Percentiles rank a stretch among this genome's conserved stretches.
These are phyloP conservation scores for Pelagia noctiluca DNA, from an alignment of 30 jellyfish, hydroid and myxozoan genomes.

Conservation along the genomic window DNA sequence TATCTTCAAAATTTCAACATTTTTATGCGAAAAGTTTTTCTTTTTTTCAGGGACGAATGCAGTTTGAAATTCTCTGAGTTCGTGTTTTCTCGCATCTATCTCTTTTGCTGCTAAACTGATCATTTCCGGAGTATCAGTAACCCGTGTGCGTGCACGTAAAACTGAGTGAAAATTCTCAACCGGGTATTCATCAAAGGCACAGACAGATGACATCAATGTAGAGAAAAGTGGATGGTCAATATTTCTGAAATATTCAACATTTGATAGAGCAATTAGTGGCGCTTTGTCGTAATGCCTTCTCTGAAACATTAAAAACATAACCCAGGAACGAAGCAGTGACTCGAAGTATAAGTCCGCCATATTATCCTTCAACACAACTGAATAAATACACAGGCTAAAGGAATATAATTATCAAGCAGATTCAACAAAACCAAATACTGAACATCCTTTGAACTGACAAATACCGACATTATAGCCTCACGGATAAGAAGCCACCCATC, in stretches of 20 bases:
- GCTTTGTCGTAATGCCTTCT: no score
- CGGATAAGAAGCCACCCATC: no score
- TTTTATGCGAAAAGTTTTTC: not conserved
- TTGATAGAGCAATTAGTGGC: not conserved
- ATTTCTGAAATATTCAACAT: no score
- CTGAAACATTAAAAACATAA: not conserved
- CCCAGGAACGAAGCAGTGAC: no score
- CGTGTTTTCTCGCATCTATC: not conserved
- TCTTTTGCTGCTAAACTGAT: not conserved
- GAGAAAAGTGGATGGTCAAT: not conserved
- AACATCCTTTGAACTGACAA: no score
- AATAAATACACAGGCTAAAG: conserved; percentile 12
- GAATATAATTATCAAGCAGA: no score
- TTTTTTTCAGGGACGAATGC: conserved; percentile 3
- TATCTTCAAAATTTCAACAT: conserved; percentile 3
- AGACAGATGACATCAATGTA: no score
- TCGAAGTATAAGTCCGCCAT: no score
- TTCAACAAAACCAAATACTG: no score
- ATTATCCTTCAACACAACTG: not conserved
- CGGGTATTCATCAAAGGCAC: no score
- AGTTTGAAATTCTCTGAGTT: not conserved
- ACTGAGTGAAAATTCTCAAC: not conserved
- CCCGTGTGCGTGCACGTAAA: not conserved
- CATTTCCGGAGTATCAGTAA: conserved; percentile 12
- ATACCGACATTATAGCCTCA: no score